Base-by-base conservation (phyloP, 2,797 vertebrate species). In the Anableps anableps region DNA sequence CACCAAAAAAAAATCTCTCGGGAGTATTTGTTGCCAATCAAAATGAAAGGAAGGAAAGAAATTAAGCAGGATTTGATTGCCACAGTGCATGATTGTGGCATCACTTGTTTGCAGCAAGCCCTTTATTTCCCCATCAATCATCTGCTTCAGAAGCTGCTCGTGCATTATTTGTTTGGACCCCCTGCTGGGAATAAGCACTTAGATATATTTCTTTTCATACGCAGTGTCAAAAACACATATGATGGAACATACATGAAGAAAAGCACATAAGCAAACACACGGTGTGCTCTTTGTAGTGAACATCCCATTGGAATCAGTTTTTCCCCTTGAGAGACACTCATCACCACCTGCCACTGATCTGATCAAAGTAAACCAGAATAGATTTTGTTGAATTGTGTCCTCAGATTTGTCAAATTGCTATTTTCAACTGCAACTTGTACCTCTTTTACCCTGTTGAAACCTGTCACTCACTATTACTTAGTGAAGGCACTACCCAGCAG, bases 311-410 rank as follows among this genome's bases (percentile, higher is more conserved):
- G 88, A 78, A 72, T 76, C 50, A 26, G 66, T 72, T 80, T 19
- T 17, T 26, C 86, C 86, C 73, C 76, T 13, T 51, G 80, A 77
- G 83, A 89, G 74, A 51, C 85, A 53, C 47, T 43, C 82, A 64
- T 88, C 81, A 34, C 76, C 71, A 75, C 82, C 85, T 91, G 75
- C 80, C 88, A 80, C 53, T 72, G 76, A 83, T 85, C 82, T 73
- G 81, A 92, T 92, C 88, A 92, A 91, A 91, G 88, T 1, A 16
- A 87, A 88, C 74, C 80, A 58, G 72, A 85, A 83, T 80, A 87
- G 80, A 85, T 86, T 88, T 75, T 2, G 58, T 83, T 66, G 75
- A 85, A 86, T 88, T 87, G 78, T 77, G 77, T 38, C 77, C 79
- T 84, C 50, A 88, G 80, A 84, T 90, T 88, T 87, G 74, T 86